Conservation (phyloP, 2,888 invertebrate species). For the Nemotelus pantherinus region DNA sequence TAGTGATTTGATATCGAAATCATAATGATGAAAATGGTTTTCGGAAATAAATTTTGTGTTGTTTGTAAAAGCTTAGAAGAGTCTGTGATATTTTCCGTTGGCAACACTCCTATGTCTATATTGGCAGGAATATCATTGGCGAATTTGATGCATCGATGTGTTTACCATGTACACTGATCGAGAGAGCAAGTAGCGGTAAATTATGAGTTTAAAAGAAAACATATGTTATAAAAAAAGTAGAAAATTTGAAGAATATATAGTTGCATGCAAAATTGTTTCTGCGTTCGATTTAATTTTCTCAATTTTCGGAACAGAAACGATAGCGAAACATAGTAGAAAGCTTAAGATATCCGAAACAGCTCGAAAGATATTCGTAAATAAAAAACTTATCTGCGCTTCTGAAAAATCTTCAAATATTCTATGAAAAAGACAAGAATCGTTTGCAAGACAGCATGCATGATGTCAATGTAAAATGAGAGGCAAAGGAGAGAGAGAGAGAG, state of each 20-base stretch:
- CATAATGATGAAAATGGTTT: conserved; percentile 3
- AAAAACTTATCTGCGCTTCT: too few species aligned
- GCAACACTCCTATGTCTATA: conserved; percentile 56
- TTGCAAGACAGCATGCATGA: conserved; percentile 22
- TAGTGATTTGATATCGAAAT: not conserved
- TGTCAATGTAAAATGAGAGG: not conserved
- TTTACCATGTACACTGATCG: conserved; percentile 6
- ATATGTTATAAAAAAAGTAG: conserved; percentile 2
- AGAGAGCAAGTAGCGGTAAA: not conserved
- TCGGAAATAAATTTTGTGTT: conserved; percentile 55
- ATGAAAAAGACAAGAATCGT: not conserved
- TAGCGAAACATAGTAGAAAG: not conserved
- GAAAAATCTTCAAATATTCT: not conserved
- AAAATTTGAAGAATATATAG: conserved; percentile 25
- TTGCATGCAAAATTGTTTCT: not conserved
- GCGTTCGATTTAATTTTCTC: not conserved
- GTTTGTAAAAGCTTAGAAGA: conserved; percentile 66
- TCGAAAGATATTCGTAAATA: too few species aligned
- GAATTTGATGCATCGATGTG: not conserved
- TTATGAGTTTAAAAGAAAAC: not conserved
- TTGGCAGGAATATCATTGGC: not conserved
- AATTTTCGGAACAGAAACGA: conserved; percentile 1
- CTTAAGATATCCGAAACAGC: too few species aligned
- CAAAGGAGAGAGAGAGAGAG: not conserved
- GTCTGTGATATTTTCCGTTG: conserved; percentile 63